A percentile compares a stretch with the other conserved stretches of the same genome.
Conservation (phyloP, 2,113 vertebrate genomes). For the Pedetes capensis region DNA sequence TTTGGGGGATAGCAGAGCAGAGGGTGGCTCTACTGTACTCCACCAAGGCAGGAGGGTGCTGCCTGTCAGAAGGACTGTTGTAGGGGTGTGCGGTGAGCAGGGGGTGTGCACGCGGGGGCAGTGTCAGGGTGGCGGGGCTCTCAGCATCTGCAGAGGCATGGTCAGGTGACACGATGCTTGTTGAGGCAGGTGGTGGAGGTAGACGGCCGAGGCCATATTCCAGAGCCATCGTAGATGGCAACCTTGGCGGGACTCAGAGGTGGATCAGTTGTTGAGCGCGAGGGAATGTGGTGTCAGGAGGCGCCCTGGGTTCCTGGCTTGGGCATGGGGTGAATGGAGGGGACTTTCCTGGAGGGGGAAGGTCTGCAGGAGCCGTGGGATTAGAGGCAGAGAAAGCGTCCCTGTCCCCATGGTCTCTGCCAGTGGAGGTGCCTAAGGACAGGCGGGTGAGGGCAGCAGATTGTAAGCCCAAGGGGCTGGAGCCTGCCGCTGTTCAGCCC, state of each 20-base stretch:
- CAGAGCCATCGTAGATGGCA: not conserved
- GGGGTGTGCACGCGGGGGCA: not conserved
- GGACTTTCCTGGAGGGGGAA: not conserved
- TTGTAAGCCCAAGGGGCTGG: not conserved
- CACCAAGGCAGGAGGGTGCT: not conserved
- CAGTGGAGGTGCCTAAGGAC: not conserved
- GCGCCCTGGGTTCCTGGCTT: not conserved
- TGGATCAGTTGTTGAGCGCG: no score
- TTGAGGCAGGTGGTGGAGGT: not conserved
- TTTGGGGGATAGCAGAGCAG: accelerated
- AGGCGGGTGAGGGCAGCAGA: not conserved
- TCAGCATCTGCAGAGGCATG: not conserved
- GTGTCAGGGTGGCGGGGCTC: not conserved
- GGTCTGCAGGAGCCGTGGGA: not conserved
- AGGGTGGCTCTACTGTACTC: not conserved
- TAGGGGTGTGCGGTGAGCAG: accelerated
- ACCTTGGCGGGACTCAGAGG: not conserved
- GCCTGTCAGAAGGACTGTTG: not conserved
- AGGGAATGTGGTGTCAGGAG: not conserved
- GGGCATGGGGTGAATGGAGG: accelerated
- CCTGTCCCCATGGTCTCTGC: not conserved
- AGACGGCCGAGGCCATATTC: not conserved
- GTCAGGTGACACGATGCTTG: not conserved
- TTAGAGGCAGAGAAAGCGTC: not conserved
- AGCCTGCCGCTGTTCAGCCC: not conserved